These are phyloP conservation scores for Cybosia mesomella DNA, from an alignment of 2,888 invertebrate species.

Conservation along the genomic window DNA sequence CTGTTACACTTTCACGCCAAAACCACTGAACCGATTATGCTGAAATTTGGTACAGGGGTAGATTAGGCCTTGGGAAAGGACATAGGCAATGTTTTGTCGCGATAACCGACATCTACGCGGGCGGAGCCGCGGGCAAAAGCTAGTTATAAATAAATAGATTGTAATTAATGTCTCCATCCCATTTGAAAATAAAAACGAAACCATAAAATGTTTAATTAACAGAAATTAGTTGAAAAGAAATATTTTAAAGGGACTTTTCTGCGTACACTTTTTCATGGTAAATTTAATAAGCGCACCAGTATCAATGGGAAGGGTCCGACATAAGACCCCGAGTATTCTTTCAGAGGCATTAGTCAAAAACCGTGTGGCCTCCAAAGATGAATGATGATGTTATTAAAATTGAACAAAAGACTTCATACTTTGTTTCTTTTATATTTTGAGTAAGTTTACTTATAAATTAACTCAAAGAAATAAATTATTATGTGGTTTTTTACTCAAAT, in stretches of 20 bases:
- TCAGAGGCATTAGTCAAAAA: constrained; percentile 44
- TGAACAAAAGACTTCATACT: constrained; percentile 14
- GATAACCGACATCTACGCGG: no score
- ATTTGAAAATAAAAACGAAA: no score
- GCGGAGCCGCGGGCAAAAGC: no score
- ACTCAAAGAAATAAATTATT: neutral
- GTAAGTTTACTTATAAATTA: constrained; percentile 8
- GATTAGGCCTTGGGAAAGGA: no score
- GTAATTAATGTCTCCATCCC: no score
- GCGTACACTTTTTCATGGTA: constrained; percentile 56
- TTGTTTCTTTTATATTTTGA: constrained; percentile 15
- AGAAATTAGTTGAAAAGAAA: constrained; percentile 12
- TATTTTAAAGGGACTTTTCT: constrained; percentile 27
- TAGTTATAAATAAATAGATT: no score
- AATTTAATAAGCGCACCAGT: constrained; percentile 58
- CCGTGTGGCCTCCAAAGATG: constrained; percentile 39
- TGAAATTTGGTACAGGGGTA: no score
- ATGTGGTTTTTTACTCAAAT: neutral
- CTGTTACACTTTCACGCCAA: no score
- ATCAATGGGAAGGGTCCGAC: constrained; percentile 48
- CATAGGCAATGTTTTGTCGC: no score
- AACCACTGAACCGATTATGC: no score
- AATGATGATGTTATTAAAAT: constrained; percentile 24
- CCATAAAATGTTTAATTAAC: constrained; percentile 3
- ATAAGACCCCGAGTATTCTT: constrained; percentile 47